Evolutionary conservation across 2,113 vertebrate genomes (phyloP), one percentile per base, ranked within the genome.

Genomic region (Laterallus jamaicensis): DNA sequence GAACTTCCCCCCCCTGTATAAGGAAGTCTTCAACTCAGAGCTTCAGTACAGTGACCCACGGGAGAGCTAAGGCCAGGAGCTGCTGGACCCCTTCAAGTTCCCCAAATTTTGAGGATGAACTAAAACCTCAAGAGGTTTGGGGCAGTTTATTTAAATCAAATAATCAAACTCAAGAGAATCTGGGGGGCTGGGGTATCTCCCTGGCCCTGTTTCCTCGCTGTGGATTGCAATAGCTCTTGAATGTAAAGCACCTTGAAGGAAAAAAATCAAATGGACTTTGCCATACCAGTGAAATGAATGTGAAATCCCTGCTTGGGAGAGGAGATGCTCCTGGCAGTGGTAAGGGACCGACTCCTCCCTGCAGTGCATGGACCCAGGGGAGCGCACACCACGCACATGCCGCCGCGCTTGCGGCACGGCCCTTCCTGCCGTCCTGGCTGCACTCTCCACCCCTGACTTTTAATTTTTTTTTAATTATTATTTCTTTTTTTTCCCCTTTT

Each of bases 11-110:
- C 98, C 99, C 9, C 98, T 99, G 77, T 99, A 99, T 39, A 98
- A 98, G 73, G 99, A 99, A 86, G 98, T 99, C 21, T 99, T 99
- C 95, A 98, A 98, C 92, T 98, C 98, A 7, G 98, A 99, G 94
- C 97, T 98, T 32, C 97, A 98, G 95, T 99, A 98, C 97, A 98
- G 98, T 14, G 98, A 98, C 96, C 98, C 98, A 56, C 98, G 98
- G 47, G 98, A 98, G 95, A 98, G 98, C 96, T 99, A 99, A 97
- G 94, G 84, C 78, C 11, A 1, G 78, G 32, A 88, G 67, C 58
- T 17, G 1, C 67, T 12, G 1, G 59, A 74, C 67, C 44, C n/a
- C 63, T 69, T 28, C 2, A 8, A 26, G 56, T 15, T 32, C 88
- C 86, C 82, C 60, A 28, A 52, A 26, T 47, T 42, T 10, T 32